Conservation (phyloP, 1,140 invertebrate species). For the Pseudomyrmex dendroicus region DNA sequence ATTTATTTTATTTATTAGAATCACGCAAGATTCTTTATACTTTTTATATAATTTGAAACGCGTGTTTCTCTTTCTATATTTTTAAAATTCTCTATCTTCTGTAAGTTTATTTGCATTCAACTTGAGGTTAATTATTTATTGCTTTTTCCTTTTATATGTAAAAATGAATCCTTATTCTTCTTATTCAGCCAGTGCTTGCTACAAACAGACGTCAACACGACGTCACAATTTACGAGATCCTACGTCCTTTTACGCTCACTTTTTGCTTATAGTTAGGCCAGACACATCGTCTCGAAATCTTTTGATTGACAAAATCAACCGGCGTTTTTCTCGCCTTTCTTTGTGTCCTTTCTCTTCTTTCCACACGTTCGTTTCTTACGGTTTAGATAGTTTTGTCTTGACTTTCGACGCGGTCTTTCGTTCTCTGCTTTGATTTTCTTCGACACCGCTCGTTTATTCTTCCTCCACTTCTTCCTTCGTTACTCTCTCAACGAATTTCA, state of each 20-base stretch:
- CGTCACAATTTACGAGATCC: slow-evolving; percentile 31
- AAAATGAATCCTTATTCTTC: slow-evolving; percentile 13
- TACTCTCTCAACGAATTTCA: slow-evolving; percentile 53
- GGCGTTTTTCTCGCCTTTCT: slow-evolving; percentile 55
- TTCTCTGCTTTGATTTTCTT: slow-evolving; percentile 25
- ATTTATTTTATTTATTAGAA: neutral
- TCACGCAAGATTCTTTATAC: neutral
- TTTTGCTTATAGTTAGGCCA: slow-evolving; percentile 72
- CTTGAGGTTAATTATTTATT: slow-evolving; percentile 26
- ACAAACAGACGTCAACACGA: slow-evolving; percentile 29
- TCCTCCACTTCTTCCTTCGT: neutral
- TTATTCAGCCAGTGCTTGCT: slow-evolving; percentile 19
- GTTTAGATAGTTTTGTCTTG: slow-evolving; percentile 36
- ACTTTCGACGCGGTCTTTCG: slow-evolving; percentile 1
- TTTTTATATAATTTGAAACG: neutral
- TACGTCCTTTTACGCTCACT: neutral
- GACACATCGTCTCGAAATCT: slow-evolving; percentile 69
- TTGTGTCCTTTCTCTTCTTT: slow-evolving; percentile 37
- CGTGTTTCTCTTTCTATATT: neutral
- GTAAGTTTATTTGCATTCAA: slow-evolving; percentile 16
- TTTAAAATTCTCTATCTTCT: neutral
- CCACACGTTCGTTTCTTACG: neutral
- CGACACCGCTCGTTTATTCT: neutral
- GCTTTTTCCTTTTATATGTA: neutral
- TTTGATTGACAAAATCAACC: slow-evolving; percentile 76